Base-by-base conservation (phyloP, 2,113 vertebrate species). In the Hepsetus odoe region DNA sequence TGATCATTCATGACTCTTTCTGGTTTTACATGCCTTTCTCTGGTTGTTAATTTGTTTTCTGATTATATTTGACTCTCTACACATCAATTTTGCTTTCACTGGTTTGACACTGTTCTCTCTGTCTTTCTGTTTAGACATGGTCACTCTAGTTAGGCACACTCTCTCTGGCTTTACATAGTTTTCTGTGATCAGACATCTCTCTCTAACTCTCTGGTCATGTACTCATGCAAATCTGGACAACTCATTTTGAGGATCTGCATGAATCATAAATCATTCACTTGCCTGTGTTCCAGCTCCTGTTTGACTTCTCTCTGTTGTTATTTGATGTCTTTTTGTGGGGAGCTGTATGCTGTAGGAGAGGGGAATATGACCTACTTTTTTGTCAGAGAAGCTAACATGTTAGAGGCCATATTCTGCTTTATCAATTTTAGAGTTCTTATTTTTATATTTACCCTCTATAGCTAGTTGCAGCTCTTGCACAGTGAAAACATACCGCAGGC, bases 231-330 rank as follows among this genome's bases (percentile, higher is more conserved):
- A 68, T 58, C 53, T 65, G 46, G 68, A 58, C 62, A 53, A 51
- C 73, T 76, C 66, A 49, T 51, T 76, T 28, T 33, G 44, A 42
- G 56, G 58, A 76, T 80, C 58, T 61, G 53, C 74, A 74, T 64
- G 24, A 40, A 77, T 79, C 72, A 78, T 82, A 69, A 79, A 82
- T 82, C 72, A 79, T 75, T 74, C 49, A 79, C 76, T 55, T 68
- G 26, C 24, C 46, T 72, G 59, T 67, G 35, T 74, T 79, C 20
- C 61, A 68, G 53, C 26, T 67, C 26, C 44, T 33, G 35, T 67
- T 71, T 20, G 49, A 4, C 26, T 59, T 72, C 40, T 38, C 26
- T 58, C 66, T 76, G 73, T 76, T 69, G 73, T 76, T 69, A 30
- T 46, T 28, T 28, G 14, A 49, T 69, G 42, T 69, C 42, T 30